Evolutionary conservation across 2,888 invertebrate species (phyloP), one percentile per base, ranked within the genome.

Genomic region (Drosophila kokeensis): DNA sequence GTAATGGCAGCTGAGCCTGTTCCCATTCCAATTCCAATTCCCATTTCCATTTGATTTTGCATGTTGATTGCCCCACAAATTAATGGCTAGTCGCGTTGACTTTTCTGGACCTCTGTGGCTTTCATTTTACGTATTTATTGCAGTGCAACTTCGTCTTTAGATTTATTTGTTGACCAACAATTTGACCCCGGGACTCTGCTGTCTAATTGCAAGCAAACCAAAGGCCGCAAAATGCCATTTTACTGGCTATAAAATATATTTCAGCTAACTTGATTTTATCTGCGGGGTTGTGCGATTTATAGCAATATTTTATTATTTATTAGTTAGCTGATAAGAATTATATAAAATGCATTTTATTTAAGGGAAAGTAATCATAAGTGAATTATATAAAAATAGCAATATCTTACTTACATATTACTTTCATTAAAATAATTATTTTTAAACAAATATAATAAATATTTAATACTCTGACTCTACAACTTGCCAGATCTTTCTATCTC

Each of bases 41-140:
- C 53, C 32, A 24, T 73, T 54, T 21, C 32, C 59, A 40, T 57
- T 72, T 81, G 89, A 84, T 89, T 83, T 86, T 67, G 62, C 73
- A 88, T 86, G 83, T 72, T 65, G 89, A 89, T 89, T 73, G 69
- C 29, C 27, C 50, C 53, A 69, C 52, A 86, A 81, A 86, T 73
- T 81, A 84, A 84, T 84, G 89, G 84, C 55, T 58, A 69, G 52
- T 55, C 68, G 64, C 65, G 58, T 57, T 81, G 68, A 79, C 74
- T 77, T 82, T 69, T 53, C 59, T 68, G 63, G 24, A 69, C 48
- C 52, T 69, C 24, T 61, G 54, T 27, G 21, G 54, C 72, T 68
- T 59, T 72, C 60, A 27, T 60, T 78, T 67, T 32, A 52, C 38
- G 42, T 62, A 42, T 66, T 62, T 66, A 49, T 70, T 64, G 49